phyloP scores from a whole-genome alignment of 2,888 invertebrate genomes.

The Netelia melanura region DNA sequence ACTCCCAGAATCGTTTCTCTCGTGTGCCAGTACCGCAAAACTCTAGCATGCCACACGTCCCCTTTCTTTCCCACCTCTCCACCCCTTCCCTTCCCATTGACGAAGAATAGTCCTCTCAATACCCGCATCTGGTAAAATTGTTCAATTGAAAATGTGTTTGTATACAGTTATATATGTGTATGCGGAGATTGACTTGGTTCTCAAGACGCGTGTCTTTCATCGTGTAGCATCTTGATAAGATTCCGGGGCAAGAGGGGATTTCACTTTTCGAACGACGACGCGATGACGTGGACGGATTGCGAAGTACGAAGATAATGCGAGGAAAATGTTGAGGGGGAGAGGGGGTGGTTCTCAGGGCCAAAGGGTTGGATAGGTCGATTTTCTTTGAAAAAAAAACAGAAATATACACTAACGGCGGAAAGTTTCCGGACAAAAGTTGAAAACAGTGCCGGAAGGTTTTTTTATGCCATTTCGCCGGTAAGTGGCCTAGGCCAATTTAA shows the following conservation, averaged over 20 bases:
- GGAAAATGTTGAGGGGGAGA: neutral
- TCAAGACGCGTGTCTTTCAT: conserved; percentile 48
- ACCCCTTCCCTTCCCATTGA: neutral
- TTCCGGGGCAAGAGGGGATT: conserved; percentile 15
- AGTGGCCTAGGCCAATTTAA: too few species aligned
- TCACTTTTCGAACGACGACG: conserved; percentile 31
- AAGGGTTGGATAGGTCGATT: neutral
- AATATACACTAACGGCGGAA: too few species aligned
- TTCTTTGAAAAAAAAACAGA: too few species aligned
- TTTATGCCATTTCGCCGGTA: too few species aligned
- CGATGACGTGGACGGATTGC: conserved; percentile 39
- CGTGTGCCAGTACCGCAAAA: conserved; percentile 7
- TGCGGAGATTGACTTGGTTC: conserved; percentile 29
- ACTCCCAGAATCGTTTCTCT: conserved; percentile 22
- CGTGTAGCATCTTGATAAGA: conserved; percentile 43
- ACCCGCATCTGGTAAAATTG: conserved; percentile 33
- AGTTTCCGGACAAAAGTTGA: too few species aligned
- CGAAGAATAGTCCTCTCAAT: conserved; percentile 24
- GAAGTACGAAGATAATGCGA: conserved; percentile 5
- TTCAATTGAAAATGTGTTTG: conserved; percentile 41
- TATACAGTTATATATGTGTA: conserved; percentile 17
- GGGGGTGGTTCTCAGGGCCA: neutral
- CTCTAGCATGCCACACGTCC: conserved; percentile 5
- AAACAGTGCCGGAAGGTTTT: too few species aligned
- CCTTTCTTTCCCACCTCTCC: neutral